Conservation (phyloP, 2,113 vertebrate species). For the Sturnira hondurensis region DNA sequence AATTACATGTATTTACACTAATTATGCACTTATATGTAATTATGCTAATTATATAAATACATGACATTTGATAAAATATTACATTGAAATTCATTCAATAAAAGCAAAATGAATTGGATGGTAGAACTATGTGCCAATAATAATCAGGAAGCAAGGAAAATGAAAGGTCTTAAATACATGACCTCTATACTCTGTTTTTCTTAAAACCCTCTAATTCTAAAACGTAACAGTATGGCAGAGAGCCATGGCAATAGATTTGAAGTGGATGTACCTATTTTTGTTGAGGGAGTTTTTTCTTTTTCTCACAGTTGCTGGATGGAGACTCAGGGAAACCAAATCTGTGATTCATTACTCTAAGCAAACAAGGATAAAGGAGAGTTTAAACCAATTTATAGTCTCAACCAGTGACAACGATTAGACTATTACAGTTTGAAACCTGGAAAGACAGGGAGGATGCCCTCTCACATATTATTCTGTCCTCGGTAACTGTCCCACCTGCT, state of each 20-base stretch:
- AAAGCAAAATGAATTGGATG: constrained; percentile 3
- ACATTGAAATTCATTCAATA: constrained; percentile 47
- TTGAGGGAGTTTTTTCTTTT: not conserved
- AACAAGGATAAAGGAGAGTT: not conserved
- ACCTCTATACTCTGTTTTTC: not conserved
- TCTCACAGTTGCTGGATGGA: not conserved
- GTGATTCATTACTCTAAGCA: not conserved
- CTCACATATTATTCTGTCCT: not conserved
- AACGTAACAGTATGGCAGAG: not conserved
- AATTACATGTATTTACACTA: constrained; percentile 63
- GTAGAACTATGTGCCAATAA: not conserved
- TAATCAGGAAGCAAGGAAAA: not conserved
- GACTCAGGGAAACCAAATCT: not conserved
- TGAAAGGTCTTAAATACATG: not conserved
- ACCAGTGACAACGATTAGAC: not conserved
- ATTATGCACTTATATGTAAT: constrained; percentile 63
- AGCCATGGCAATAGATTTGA: not conserved
- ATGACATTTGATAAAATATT: constrained; percentile 60
- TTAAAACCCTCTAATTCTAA: constrained; percentile 1
- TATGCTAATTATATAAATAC: constrained; percentile 72
- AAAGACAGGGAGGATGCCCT: not conserved
- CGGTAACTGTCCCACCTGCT: not conserved
- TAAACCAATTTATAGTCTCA: not conserved
- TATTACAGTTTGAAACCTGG: not conserved
- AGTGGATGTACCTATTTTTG: not conserved